phyloP scores from a whole-genome alignment of 35 echinoderm and acorn worm species.

The Ophiothrix spiculata region DNA sequence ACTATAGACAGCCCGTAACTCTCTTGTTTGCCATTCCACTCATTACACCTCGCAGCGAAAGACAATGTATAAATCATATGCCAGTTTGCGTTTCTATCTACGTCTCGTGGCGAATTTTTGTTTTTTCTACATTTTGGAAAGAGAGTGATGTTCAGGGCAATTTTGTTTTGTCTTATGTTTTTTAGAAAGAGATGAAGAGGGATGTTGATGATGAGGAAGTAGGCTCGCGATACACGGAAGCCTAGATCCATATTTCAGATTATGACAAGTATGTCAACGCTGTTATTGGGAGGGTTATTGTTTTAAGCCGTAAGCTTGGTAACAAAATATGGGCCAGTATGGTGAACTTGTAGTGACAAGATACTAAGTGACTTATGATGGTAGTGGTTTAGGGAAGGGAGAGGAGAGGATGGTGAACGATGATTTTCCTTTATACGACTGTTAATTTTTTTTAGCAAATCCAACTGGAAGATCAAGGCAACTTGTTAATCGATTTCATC shows the following conservation, averaged over 20 bases:
- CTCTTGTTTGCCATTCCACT: not conserved
- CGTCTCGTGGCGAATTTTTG: no score
- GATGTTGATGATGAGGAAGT: no score
- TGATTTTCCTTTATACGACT: no score
- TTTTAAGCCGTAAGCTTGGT: not conserved
- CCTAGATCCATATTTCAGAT: conserved; percentile 4
- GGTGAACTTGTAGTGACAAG: not conserved
- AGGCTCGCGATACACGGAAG: no score
- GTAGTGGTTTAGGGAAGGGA: not conserved
- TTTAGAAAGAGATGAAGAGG: no score
- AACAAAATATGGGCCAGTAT: not conserved
- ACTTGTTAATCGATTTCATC: no score
- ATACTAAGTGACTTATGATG: not conserved
- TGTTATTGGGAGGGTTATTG: conserved; percentile 4
- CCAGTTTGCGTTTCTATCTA: not conserved
- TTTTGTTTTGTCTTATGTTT: no score
- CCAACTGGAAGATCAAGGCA: no score
- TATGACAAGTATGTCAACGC: not conserved
- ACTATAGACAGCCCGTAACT: not conserved
- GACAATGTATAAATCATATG: conserved; percentile 13
- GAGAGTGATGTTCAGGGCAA: no score
- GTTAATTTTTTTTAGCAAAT: no score
- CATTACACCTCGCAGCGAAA: not conserved
- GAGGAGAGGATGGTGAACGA: no score
- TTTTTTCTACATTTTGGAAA: no score